Base-by-base conservation (phyloP, 30 jellyfish, hydroid and myxozoan species). In the Mastigias papua region DNA sequence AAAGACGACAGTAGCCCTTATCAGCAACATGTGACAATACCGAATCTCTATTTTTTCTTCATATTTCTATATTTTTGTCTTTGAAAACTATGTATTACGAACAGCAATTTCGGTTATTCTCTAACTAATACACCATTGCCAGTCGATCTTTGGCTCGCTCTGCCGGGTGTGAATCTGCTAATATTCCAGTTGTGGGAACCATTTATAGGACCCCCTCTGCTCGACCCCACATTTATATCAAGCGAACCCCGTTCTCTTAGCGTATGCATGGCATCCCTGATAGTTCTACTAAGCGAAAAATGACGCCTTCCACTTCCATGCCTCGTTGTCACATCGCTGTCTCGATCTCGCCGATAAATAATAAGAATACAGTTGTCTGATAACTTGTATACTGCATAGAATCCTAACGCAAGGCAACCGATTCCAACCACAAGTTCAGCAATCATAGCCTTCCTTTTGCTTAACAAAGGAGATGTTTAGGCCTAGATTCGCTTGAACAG, bases 361-460 rank as follows among this genome's bases (percentile, higher is more conserved):
- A 88, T 79, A 61, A 88, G 60, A 22, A 88, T 60, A 46, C 96
- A 88, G 37, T 78, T 78, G 72, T 68, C 91, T 67, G 89, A 74
- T 23, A 88, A 73, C 34, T 88, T 88, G 72, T 88, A 54, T 25
- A 88, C 81, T 22, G 96, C 96, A 42, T 88, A 88, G 64, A 88
- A 88, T 22, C 96, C 96, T 61, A 88, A 70, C 6, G 91, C 96
- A 13, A 88, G 57, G 87, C 89, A 88, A 34, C 96, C 88, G 1
- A 67, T 54, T 34, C 91, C 96, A 1, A 88, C 26, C 2, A 71
- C 48, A 0, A 88, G 57, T 23, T 88, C 96, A 2, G 76, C 62
- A 2, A 88, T 51, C 89, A 77, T 70, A 17, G 29, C 33, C 73
- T 20, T 20, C 9, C 73, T 20, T 26, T 6, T 11, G n/a, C n/a